Evolutionary conservation across 1,140 invertebrate species (phyloP).

Genomic region (Oedothorax gibbosus): DNA sequence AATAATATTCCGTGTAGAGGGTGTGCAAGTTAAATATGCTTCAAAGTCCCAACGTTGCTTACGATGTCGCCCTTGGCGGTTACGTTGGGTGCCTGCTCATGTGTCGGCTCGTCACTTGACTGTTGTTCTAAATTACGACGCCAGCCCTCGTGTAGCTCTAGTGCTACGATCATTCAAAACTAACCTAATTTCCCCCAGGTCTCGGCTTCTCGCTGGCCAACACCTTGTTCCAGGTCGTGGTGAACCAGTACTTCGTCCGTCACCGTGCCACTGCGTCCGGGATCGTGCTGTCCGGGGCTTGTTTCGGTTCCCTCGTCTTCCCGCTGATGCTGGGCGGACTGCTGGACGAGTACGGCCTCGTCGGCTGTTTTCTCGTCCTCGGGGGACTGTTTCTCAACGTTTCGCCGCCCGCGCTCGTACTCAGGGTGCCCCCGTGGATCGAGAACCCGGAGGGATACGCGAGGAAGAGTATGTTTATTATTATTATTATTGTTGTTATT

Average conservation of each 20-base stretch:
- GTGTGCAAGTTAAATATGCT: too few relatives aligned
- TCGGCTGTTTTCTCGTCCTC: conserved; percentile 75
- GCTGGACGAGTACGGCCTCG: conserved; percentile 57
- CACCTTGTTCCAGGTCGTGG: conserved; percentile 60
- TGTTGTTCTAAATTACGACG: too few relatives aligned
- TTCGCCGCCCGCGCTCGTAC: conserved; percentile 81
- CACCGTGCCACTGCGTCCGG: conserved; percentile 39
- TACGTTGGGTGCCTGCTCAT: too few relatives aligned
- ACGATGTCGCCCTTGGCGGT: too few relatives aligned
- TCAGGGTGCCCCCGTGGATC: conserved; percentile 72
- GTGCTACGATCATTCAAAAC: too few relatives aligned
- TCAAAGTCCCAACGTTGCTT: too few relatives aligned
- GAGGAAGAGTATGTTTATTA: conserved; percentile 32
- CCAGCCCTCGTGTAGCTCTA: too few relatives aligned
- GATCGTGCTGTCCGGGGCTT: conserved; percentile 67
- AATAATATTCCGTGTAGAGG: too few relatives aligned
- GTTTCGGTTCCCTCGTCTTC: conserved; percentile 66
- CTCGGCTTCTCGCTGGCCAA: conserved; percentile 33
- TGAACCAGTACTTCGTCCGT: conserved; percentile 50
- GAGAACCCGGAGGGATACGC: conserved; percentile 28
- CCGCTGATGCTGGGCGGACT: conserved; percentile 66
- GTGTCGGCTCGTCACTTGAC: too few relatives aligned
- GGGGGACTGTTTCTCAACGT: conserved; percentile 85
- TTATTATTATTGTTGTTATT: neutral
- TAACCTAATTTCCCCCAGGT: conserved; percentile 1